phyloP scores from a whole-genome alignment of 2,888 invertebrate genomes.

The Cephus nigrinus region DNA sequence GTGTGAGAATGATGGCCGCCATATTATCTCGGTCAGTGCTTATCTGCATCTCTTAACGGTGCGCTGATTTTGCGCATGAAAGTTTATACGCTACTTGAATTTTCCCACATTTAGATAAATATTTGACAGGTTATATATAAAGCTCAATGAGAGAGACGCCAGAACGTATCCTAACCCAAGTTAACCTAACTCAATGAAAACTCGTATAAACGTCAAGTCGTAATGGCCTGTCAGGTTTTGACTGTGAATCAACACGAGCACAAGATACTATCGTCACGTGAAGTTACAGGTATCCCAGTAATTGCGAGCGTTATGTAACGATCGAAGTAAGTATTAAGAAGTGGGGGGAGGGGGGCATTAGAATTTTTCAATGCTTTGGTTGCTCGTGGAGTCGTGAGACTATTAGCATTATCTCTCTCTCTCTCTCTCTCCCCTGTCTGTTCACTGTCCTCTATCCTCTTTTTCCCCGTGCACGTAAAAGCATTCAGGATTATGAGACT shows the following conservation, averaged over 20 bases:
- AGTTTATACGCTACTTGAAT: not conserved
- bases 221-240: not conserved
- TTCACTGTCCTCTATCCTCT: not conserved
- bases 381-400: no score
- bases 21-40: not conserved
- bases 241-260: not conserved
- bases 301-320: not conserved
- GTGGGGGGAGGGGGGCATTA: not conserved
- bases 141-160: not conserved
- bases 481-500: not conserved
- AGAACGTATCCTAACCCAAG: not conserved
- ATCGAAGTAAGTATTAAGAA: not conserved
- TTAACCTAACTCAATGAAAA: not conserved
- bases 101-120: not conserved
- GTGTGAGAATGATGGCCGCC: not conserved
- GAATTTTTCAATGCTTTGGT: not conserved
- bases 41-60: not conserved
- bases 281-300: not conserved
- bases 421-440: not conserved
- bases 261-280: not conserved
- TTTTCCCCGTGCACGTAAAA: not conserved
- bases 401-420: no score
- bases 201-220: not conserved
- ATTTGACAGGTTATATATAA: not conserved
- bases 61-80: not conserved